Conservation (phyloP, 2,888 invertebrate species). For the Ennomos erosarius region DNA sequence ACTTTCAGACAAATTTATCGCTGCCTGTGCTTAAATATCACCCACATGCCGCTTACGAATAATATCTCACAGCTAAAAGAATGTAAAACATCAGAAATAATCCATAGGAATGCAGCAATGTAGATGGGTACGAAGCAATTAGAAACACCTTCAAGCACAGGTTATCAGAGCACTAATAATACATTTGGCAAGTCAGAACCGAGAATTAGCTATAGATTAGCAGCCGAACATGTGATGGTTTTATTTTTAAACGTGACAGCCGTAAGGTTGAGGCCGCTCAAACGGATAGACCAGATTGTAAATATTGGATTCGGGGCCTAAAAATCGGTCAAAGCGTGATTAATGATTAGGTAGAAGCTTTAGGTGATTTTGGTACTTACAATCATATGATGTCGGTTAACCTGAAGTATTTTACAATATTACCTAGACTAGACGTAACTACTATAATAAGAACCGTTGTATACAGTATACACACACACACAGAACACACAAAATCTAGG, state of each 20-base stretch:
- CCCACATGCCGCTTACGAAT: neutral
- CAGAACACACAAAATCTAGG: no score
- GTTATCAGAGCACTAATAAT: slow-evolving; percentile 53
- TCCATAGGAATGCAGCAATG: slow-evolving; percentile 13
- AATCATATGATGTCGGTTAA: no score
- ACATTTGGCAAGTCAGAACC: slow-evolving; percentile 61
- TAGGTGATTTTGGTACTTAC: no score
- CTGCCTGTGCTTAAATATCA: no score
- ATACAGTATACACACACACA: no score
- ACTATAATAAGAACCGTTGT: no score
- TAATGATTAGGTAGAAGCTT: neutral
- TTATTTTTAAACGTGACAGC: slow-evolving; percentile 57
- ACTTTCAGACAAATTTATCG: no score
- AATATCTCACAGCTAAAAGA: neutral
- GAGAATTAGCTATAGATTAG: slow-evolving; percentile 60
- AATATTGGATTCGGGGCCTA: slow-evolving; percentile 28
- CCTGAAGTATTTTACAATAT: no score
- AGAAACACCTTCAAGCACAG: slow-evolving; percentile 18
- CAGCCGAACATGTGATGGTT: slow-evolving; percentile 53
- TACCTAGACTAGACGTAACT: no score
- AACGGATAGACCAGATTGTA: slow-evolving; percentile 30
- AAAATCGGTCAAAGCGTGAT: slow-evolving; percentile 10
- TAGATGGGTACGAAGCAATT: slow-evolving; percentile 8
- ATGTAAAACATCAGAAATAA: slow-evolving; percentile 10
- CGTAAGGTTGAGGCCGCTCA: slow-evolving; percentile 62